Evolutionary conservation across 2,797 vertebrate genomes (phyloP).

Genomic region (Onychomys torridus): DNA sequence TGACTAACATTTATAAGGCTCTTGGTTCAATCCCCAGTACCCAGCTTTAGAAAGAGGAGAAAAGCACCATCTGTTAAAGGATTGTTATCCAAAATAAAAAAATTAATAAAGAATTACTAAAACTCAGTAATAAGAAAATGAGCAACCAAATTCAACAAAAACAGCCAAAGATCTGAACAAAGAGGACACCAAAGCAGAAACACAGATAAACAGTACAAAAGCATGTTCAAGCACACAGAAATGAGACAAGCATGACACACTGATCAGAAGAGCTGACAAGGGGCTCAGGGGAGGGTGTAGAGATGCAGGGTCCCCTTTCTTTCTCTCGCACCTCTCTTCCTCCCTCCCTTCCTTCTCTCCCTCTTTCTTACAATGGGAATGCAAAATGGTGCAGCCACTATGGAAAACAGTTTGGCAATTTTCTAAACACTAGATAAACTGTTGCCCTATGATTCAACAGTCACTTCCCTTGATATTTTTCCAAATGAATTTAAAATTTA

Average conservation of each 20-base stretch:
- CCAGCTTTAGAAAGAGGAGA: not conserved
- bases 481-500: slow-evolving; percentile 30
- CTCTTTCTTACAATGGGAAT: not conserved
- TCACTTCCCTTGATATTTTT: not conserved
- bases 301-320: not conserved
- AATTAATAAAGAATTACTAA: not conserved
- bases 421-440: not conserved
- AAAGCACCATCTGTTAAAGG: not conserved
- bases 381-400: not conserved
- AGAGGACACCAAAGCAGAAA: not conserved
- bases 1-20: not conserved
- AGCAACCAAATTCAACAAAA: not conserved
- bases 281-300: not conserved
- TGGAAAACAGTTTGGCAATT: not conserved
- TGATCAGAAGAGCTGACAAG: not conserved
- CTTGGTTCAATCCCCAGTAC: not conserved
- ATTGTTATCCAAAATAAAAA: not conserved
- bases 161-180: not conserved
- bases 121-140: not conserved
- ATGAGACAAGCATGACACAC: not conserved
- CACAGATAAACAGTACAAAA: not conserved
- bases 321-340: not conserved
- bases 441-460: not conserved
- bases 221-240: not conserved
- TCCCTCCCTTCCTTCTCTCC: no score